Conservation (phyloP, 2,113 vertebrate species). For the Dasyurus viverrinus region DNA sequence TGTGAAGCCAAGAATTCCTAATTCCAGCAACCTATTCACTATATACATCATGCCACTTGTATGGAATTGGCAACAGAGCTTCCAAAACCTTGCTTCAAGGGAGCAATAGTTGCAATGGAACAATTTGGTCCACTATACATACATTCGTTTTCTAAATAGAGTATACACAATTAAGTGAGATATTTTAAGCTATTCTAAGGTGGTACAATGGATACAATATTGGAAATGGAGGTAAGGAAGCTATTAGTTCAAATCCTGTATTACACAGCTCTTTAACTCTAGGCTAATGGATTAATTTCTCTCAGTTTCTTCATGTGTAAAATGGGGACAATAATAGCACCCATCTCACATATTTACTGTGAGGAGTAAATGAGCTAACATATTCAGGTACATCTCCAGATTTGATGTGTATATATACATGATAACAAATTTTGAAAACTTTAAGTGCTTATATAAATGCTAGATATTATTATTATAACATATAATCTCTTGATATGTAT, state of each 20-base stretch:
- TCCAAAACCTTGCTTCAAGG: slow-evolving; percentile 26
- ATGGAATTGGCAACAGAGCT: slow-evolving; percentile 36
- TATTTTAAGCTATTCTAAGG: neutral
- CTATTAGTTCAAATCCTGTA: neutral
- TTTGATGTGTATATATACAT: too few relatives aligned
- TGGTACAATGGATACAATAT: neutral
- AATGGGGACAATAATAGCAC: neutral
- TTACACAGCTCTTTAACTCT: neutral
- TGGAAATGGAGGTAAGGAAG: neutral
- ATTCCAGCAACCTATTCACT: neutral
- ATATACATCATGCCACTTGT: neutral
- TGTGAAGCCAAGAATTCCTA: neutral
- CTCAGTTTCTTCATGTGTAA: neutral
- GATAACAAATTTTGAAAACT: neutral
- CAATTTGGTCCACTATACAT: neutral
- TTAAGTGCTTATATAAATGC: neutral
- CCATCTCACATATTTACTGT: neutral
- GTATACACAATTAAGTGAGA: neutral
- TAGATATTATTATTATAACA: neutral
- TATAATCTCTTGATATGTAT: neutral
- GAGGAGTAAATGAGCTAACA: neutral
- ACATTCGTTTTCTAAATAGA: slow-evolving; percentile 7
- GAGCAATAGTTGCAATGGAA: neutral
- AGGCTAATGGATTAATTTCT: neutral
- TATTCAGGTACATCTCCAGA: too few relatives aligned